Evolutionary conservation across 2,797 vertebrate genomes (phyloP).

Genomic region (Sitta carolinensis): DNA sequence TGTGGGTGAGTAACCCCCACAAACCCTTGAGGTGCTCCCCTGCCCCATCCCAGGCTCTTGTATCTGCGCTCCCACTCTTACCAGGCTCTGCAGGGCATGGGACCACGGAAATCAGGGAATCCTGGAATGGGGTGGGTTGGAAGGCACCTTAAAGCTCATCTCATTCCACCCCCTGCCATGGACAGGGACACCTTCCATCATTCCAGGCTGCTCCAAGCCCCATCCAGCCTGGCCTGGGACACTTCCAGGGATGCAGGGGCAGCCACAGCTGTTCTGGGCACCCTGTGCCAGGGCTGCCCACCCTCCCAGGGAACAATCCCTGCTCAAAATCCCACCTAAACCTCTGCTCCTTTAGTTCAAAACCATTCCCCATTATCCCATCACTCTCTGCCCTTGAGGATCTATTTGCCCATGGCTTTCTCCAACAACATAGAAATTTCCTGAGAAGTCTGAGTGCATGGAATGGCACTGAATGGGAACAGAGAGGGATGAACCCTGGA

Average conservation of each 20-base stretch:
- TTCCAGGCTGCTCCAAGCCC: background rate
- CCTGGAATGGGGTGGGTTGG: background rate
- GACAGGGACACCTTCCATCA: background rate
- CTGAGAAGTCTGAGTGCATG: background rate
- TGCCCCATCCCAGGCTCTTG: background rate
- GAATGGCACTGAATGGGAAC: background rate
- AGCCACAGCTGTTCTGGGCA: background rate
- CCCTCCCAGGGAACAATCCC: accelerated
- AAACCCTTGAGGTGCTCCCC: background rate
- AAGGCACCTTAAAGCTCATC: accelerated
- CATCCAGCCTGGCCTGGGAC: accelerated
- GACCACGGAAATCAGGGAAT: background rate
- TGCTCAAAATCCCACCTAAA: background rate
- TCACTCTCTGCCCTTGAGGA: background rate
- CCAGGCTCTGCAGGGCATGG: background rate
- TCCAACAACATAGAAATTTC: background rate
- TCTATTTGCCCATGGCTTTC: background rate
- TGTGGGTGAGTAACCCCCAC: background rate
- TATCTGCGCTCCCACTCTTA: background rate
- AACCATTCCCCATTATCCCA: background rate
- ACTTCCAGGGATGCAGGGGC: background rate
- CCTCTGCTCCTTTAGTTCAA: background rate
- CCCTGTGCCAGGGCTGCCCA: accelerated
- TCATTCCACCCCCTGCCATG: background rate
- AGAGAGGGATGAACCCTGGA: background rate